Conservation (phyloP, 2,113 vertebrate genomes). For the Heterotis niloticus region DNA sequence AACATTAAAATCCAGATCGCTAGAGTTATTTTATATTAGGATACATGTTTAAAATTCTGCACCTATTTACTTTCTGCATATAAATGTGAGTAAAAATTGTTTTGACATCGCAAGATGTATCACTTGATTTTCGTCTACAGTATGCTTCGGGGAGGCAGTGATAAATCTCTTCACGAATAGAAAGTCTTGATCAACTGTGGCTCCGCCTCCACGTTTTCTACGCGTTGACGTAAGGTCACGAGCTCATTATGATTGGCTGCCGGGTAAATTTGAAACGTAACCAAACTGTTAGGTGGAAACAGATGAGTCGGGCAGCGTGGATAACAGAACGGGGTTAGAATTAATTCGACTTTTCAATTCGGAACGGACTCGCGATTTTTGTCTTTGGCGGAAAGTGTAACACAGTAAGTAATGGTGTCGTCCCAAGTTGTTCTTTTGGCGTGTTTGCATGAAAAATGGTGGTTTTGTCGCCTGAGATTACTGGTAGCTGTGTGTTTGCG, state of each 20-base stretch:
- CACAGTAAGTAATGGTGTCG: not conserved
- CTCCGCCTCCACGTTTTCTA: constrained; percentile 2
- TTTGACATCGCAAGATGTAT: not conserved
- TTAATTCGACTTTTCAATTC: not conserved
- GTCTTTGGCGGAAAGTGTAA: not conserved
- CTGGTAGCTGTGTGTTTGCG: too few species aligned
- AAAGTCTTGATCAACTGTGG: not conserved
- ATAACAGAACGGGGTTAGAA: not conserved
- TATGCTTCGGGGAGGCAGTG: not conserved
- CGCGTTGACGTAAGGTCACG: not conserved
- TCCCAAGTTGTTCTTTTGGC: too few species aligned
- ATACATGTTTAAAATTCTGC: too few species aligned
- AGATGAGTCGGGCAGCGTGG: not conserved
- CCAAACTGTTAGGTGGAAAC: constrained; percentile 34
- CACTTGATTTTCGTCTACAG: not conserved
- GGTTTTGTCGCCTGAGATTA: too few species aligned
- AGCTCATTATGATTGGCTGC: constrained; percentile 55
- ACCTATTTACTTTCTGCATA: too few species aligned
- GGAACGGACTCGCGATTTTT: not conserved
- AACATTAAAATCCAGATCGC: too few species aligned
- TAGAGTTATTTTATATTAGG: too few species aligned
- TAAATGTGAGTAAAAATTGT: not conserved
- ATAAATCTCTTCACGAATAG: not conserved
- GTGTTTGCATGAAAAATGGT: too few species aligned
- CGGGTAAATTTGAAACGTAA: constrained; percentile 66